Conservation (phyloP, 1,140 invertebrate species). For the Daktulosphaira vitifoliae region DNA sequence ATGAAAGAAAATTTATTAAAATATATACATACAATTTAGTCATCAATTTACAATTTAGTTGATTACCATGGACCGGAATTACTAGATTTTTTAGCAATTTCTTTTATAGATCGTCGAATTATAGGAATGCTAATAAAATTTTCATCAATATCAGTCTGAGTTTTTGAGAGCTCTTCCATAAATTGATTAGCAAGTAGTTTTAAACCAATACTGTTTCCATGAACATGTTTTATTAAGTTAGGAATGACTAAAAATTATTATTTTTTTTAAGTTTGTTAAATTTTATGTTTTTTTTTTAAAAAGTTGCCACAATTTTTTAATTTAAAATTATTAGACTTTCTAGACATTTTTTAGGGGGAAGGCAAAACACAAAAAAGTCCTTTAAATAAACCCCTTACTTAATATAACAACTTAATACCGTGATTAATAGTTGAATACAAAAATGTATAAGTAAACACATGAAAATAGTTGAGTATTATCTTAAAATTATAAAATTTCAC, state of each 20-base stretch:
- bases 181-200: constrained; percentile 9
- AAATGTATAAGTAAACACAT: too few relatives aligned
- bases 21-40: neutral
- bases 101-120: constrained; percentile 1
- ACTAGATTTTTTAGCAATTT: constrained; percentile 15
- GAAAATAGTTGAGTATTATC: too few relatives aligned
- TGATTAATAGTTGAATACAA: too few relatives aligned
- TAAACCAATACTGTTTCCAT: neutral
- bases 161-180: neutral
- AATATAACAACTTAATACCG: too few relatives aligned
- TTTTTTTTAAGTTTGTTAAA: too few relatives aligned
- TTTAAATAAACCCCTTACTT: too few relatives aligned
- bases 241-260: constrained; percentile 18
- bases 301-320: too few relatives aligned
- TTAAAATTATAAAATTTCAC: too few relatives aligned
- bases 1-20: neutral
- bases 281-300: too few relatives aligned
- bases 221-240: constrained; percentile 16
- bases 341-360: too few relatives aligned
- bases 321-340: too few relatives aligned
- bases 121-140: neutral
- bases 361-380: too few relatives aligned
- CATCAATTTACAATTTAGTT: neutral
- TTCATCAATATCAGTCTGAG: neutral
- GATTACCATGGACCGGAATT: constrained; percentile 1